phyloP scores from a whole-genome alignment of 2,113 vertebrate genomes.

The Nothoprocta perdicaria region DNA sequence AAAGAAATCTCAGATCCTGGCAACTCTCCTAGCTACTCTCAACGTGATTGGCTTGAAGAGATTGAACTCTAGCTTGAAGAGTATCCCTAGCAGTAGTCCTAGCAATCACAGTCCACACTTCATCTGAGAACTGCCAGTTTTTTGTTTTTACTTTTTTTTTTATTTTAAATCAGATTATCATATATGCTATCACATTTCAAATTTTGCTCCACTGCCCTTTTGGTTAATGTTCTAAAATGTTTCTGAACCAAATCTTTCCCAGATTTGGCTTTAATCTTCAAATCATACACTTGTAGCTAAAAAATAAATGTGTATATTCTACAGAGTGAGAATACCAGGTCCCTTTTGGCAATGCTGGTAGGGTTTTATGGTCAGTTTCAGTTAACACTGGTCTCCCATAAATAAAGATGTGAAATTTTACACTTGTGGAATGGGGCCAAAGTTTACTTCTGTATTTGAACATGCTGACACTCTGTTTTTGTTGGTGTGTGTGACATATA shows the following conservation, averaged over 20 bases:
- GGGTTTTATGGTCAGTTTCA: slow-evolving; percentile 58
- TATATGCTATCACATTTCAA: neutral
- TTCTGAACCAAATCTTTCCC: neutral
- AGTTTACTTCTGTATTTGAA: slow-evolving; percentile 37
- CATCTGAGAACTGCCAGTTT: neutral
- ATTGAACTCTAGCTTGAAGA: neutral
- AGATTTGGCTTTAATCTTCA: neutral
- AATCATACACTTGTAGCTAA: neutral
- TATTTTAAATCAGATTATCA: neutral
- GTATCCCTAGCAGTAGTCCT: neutral
- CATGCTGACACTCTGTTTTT: slow-evolving; percentile 50
- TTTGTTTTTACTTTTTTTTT: neutral
- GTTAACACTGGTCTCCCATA: slow-evolving; percentile 42
- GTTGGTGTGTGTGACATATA: slow-evolving; percentile 42
- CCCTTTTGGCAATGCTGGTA: neutral
- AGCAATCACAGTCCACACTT: neutral
- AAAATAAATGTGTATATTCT: neutral
- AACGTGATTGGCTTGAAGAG: neutral
- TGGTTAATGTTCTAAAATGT: neutral
- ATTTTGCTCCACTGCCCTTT: neutral
- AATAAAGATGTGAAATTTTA: slow-evolving; percentile 68
- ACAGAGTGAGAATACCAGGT: neutral
- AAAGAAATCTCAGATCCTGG: neutral
- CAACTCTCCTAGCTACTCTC: neutral
- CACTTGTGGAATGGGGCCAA: slow-evolving; percentile 50